phyloP scores from a whole-genome alignment of 2,888 invertebrate species.

The Amphiduros pacificus region DNA sequence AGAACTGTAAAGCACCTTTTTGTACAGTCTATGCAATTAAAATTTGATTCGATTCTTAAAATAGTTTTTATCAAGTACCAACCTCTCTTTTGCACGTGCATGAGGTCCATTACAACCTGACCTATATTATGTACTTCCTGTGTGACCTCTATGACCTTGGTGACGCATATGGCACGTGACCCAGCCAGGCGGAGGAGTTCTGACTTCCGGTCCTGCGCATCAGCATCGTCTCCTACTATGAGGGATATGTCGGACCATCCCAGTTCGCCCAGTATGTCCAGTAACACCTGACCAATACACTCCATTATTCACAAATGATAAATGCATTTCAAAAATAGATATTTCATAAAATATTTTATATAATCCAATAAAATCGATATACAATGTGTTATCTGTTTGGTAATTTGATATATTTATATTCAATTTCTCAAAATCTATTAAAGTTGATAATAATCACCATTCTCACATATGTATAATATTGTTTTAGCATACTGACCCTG shows the following conservation, averaged over 20 bases:
- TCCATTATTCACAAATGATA: too few relatives aligned
- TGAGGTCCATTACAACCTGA: not conserved
- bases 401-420: too few relatives aligned
- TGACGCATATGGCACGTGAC: conserved; percentile 9
- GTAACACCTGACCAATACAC: conserved; percentile 4
- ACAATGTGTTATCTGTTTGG: too few relatives aligned
- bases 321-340: too few relatives aligned
- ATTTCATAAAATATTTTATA: too few relatives aligned
- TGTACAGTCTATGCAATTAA: not conserved
- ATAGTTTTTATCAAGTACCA: not conserved
- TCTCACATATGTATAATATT: too few relatives aligned
- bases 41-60: not conserved
- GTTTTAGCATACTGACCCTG: conserved; percentile 10
- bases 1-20: too few relatives aligned
- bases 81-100: conserved; percentile 3
- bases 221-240: not conserved
- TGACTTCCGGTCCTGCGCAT: conserved; percentile 14
- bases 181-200: conserved; percentile 12
- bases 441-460: too few relatives aligned
- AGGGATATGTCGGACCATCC: conserved; percentile 11
- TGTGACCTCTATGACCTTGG: conserved; percentile 3
- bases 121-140: not conserved
- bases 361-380: too few relatives aligned
- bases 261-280: conserved; percentile 11
- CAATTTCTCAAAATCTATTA: too few relatives aligned